Conservation (phyloP, 2,113 vertebrate genomes). For the Emydura subglobosa region DNA sequence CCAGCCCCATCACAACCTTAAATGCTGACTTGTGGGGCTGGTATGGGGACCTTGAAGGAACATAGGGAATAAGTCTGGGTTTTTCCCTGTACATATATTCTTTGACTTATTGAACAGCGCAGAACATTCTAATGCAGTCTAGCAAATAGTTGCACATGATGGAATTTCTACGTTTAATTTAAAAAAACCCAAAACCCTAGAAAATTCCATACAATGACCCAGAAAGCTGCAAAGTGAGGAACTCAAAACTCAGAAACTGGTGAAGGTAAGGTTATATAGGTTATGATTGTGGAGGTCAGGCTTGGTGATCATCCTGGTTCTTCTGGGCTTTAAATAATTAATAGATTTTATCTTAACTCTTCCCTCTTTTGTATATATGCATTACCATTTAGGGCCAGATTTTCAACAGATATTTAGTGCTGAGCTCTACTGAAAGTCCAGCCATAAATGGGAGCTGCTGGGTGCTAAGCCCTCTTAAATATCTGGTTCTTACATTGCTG, state of each 20-base stretch:
- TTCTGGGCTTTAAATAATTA: slow-evolving; percentile 9
- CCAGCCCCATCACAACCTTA: not conserved
- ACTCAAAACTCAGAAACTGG: not conserved
- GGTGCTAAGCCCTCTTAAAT: not conserved
- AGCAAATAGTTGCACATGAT: not conserved
- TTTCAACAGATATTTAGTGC: slow-evolving; percentile 13
- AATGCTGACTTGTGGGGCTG: not conserved
- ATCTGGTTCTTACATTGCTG: not conserved
- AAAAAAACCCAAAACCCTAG: not conserved
- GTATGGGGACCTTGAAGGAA: not conserved
- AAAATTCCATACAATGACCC: not conserved
- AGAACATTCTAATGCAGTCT: not conserved
- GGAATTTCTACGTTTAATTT: not conserved
- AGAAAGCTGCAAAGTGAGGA: not conserved
- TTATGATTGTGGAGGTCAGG: not conserved
- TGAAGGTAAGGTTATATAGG: not conserved
- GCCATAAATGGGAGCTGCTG: not conserved
- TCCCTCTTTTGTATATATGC: not conserved
- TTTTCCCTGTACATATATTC: not conserved
- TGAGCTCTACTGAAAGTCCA: slow-evolving; percentile 1
- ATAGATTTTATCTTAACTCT: not conserved
- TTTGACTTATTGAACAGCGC: not conserved
- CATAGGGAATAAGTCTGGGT: not conserved
- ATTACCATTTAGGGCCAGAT: not conserved
- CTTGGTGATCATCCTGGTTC: slow-evolving; percentile 3